phyloP scores from a whole-genome alignment of 2,888 invertebrate genomes.

The Pollenia amentaria region DNA sequence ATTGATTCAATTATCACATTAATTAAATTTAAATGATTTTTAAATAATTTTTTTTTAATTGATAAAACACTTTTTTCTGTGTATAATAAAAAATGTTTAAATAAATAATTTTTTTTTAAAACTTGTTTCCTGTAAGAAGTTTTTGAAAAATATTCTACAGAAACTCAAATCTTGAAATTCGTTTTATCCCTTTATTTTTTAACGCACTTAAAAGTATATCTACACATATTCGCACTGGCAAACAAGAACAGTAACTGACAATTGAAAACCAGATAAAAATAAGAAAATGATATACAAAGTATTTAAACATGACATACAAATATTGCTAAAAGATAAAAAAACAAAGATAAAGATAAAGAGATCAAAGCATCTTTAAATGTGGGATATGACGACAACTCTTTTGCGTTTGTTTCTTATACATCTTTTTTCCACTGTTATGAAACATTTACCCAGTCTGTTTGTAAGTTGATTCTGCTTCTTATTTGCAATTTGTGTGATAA shows the following conservation, averaged over 20 bases:
- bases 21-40: no score
- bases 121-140: no score
- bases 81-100: no score
- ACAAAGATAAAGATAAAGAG: conserved; percentile 39
- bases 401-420: conserved; percentile 14
- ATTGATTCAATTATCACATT: no score
- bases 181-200: not conserved
- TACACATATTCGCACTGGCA: not conserved
- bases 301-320: conserved; percentile 42
- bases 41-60: no score
- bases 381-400: conserved; percentile 59
- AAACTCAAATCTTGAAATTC: no score
- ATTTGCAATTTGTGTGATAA: conserved; percentile 11
- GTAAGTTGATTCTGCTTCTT: conserved; percentile 39
- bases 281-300: conserved; percentile 33
- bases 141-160: no score
- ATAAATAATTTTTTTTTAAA: no score
- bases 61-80: no score
- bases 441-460: conserved; percentile 14
- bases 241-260: conserved; percentile 23
- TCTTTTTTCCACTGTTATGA: not conserved
- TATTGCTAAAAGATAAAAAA: conserved; percentile 41
- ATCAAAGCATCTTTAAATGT: conserved; percentile 57
- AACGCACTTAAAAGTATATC: conserved; percentile 9
- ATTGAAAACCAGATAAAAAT: conserved; percentile 10